Evolutionary conservation across 2,113 vertebrate species (phyloP).

Genomic region (Lathamus discolor): DNA sequence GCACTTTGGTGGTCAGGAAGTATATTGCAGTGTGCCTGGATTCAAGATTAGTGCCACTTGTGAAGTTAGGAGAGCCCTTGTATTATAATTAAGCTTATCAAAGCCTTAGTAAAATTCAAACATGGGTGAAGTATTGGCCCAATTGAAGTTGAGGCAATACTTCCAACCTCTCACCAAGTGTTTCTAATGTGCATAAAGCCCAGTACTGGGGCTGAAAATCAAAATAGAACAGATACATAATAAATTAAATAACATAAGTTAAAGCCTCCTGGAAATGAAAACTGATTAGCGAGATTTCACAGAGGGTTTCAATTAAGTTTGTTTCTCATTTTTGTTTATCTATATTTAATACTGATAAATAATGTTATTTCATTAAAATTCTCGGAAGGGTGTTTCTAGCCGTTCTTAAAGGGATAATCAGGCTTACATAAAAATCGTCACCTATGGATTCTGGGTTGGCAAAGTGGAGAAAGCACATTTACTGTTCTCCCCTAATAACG

Average conservation of each 20-base stretch:
- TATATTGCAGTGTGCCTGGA: neutral
- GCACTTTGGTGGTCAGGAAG: neutral
- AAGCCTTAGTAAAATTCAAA: neutral
- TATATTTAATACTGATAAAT: constrained; percentile 78
- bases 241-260: constrained; percentile 66
- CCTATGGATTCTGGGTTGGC: neutral
- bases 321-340: constrained; percentile 73
- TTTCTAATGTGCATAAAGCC: neutral
- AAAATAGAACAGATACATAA: constrained; percentile 62
- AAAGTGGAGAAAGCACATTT: neutral
- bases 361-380: constrained; percentile 69
- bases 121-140: neutral
- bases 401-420: constrained; percentile 47
- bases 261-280: constrained; percentile 67
- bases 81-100: neutral
- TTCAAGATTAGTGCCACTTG: neutral
- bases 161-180: neutral
- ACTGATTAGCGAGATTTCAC: constrained; percentile 59
- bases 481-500: neutral
- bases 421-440: neutral
- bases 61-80: neutral
- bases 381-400: constrained; percentile 35
- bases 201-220: neutral
- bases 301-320: constrained; percentile 67
- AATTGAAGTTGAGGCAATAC: neutral